Evolutionary conservation across 1,140 invertebrate genomes (phyloP).

Genomic region (Drosophila neocordata): DNA sequence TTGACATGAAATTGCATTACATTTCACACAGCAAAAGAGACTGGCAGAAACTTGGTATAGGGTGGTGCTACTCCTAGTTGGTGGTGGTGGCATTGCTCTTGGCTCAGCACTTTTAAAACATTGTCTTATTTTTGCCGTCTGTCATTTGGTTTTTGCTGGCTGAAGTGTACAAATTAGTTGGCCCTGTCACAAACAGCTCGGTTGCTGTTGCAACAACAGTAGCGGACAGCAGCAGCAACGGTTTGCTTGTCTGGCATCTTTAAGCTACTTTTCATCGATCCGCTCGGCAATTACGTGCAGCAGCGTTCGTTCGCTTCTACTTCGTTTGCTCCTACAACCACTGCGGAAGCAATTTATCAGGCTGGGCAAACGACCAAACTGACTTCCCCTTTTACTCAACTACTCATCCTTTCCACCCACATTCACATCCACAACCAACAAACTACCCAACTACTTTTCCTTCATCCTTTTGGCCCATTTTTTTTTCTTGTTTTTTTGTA

Average conservation of each 20-base stretch:
- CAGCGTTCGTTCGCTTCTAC: constrained; percentile 23
- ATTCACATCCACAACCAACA: neutral
- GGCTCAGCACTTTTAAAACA: constrained; percentile 49
- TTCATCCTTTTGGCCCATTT: neutral
- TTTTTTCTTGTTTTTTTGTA: constrained; percentile 3
- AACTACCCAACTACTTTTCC: neutral
- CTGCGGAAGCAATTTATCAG: constrained; percentile 79
- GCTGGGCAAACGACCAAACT: constrained; percentile 65
- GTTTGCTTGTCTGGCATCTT: constrained; percentile 53
- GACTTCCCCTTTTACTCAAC: constrained; percentile 24
- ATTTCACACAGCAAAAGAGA: constrained; percentile 59
- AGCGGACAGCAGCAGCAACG: constrained; percentile 30
- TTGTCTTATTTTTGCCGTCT: constrained; percentile 77
- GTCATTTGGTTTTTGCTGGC: constrained; percentile 62
- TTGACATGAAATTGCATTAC: constrained; percentile 80
- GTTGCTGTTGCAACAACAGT: constrained; percentile 21
- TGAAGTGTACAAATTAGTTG: constrained; percentile 81
- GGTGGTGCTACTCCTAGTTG: neutral
- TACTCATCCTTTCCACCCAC: constrained; percentile 19
- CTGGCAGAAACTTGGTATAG: constrained; percentile 21
- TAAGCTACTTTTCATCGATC: constrained; percentile 78
- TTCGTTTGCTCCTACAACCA: constrained; percentile 17
- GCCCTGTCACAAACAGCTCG: constrained; percentile 65
- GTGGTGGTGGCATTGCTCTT: constrained; percentile 37
- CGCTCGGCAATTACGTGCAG: constrained; percentile 75